phyloP scores from a whole-genome alignment of 92 coral and sea anemone species.

The Phenganax subtilis region DNA sequence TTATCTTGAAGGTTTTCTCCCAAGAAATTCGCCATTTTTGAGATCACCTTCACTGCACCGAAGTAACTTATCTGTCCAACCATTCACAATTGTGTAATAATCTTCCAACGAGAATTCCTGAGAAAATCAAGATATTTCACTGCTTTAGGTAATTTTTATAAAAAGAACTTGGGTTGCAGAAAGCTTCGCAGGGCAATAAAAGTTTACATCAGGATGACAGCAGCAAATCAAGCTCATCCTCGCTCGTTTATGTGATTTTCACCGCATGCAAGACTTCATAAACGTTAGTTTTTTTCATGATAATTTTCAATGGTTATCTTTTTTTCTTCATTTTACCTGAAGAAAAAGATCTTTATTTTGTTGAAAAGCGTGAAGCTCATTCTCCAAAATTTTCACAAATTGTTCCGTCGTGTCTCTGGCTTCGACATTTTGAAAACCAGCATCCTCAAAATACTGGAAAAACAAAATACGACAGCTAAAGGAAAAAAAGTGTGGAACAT shows the following conservation, averaged over 20 bases:
- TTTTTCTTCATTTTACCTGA: slow-evolving; percentile 23
- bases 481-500: background rate
- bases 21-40: slow-evolving; percentile 33
- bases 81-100: slow-evolving; percentile 40
- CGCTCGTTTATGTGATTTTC: background rate
- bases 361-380: slow-evolving; percentile 19
- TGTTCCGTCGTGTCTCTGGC: slow-evolving; percentile 23
- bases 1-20: background rate
- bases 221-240: background rate
- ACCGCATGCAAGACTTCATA: too few relatives aligned
- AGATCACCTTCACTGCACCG: slow-evolving; percentile 39
- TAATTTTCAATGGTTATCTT: background rate
- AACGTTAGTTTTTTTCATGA: too few relatives aligned
- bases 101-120: slow-evolving; percentile 38
- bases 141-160: background rate
- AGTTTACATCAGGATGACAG: too few relatives aligned
- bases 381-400: slow-evolving; percentile 32
- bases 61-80: slow-evolving; percentile 37
- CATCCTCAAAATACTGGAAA: slow-evolving; percentile 26
- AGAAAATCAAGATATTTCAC: background rate
- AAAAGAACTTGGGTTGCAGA: too few relatives aligned
- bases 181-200: too few relatives aligned
- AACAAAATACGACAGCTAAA: background rate
- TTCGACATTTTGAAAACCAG: slow-evolving; percentile 27
- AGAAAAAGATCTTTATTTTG: slow-evolving; percentile 30